Percentiles rank a stretch among this genome's conserved stretches.
phyloP scores from a whole-genome alignment of 2,888 invertebrate genomes.

The Aromia moschata region DNA sequence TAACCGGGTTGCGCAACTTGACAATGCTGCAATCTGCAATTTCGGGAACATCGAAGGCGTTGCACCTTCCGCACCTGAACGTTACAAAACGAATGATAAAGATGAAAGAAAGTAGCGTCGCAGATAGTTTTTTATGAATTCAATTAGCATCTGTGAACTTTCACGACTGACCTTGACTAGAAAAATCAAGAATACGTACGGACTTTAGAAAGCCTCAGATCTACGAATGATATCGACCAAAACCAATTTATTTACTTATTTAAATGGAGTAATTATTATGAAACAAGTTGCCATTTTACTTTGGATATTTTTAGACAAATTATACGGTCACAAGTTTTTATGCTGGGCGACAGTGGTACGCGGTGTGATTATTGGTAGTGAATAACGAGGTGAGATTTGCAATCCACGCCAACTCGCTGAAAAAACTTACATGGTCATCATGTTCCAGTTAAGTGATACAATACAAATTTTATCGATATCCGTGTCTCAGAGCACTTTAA shows the following conservation, averaged over 20 bases:
- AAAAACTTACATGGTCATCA: constrained; percentile 42
- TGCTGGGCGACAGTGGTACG: constrained; percentile 4
- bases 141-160: constrained; percentile 47
- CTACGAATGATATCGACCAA: constrained; percentile 9
- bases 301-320: constrained; percentile 20
- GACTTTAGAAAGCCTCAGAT: constrained; percentile 41
- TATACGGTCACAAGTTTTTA: constrained; percentile 11
- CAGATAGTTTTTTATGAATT: constrained; percentile 26
- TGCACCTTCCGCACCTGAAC: constrained; percentile 32
- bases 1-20: constrained; percentile 50
- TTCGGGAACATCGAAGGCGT: constrained; percentile 32
- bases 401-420: constrained; percentile 5
- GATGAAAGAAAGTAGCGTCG: constrained; percentile 30
- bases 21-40: constrained; percentile 47
- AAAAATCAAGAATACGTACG: constrained; percentile 33
- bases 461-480: constrained; percentile 24
- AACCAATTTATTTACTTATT: constrained; percentile 14
- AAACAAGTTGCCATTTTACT: not conserved
- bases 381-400: constrained; percentile 11
- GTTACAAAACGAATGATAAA: constrained; percentile 8
- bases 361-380: constrained; percentile 8
- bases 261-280: not conserved
- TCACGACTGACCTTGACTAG: constrained; percentile 54
- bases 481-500: constrained; percentile 29
- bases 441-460: constrained; percentile 51